These are phyloP conservation scores for Triops cancriformis DNA, from an alignment of 1,140 invertebrate species.

Conservation along the genomic window DNA sequence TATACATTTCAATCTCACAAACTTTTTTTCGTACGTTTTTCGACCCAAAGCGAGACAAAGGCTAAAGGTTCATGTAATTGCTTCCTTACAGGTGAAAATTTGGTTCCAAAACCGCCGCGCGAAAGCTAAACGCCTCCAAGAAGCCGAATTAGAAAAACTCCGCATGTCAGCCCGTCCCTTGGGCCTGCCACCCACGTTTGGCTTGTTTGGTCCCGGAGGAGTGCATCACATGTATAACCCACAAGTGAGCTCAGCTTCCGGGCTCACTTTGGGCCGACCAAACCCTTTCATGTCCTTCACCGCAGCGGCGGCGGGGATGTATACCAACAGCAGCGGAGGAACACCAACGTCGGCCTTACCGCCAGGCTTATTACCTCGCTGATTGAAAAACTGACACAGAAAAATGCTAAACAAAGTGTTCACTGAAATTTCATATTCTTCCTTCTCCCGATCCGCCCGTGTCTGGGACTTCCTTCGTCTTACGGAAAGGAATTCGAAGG, in stretches of 20 bases:
- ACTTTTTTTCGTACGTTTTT: too few species aligned
- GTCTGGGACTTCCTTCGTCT: too few species aligned
- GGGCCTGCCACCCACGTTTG: slow-evolving; percentile 34
- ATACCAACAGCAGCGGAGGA: neutral
- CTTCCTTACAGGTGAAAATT: slow-evolving; percentile 45
- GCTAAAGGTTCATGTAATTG: neutral
- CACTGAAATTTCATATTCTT: too few species aligned
- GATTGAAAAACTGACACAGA: neutral
- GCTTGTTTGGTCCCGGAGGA: slow-evolving; percentile 30
- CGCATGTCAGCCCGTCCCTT: slow-evolving; percentile 42
- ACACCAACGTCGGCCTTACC: slow-evolving; percentile 8
- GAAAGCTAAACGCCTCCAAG: slow-evolving; percentile 51
- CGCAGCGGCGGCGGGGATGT: neutral
- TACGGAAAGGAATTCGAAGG: too few species aligned
- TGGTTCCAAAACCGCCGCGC: slow-evolving; percentile 55
- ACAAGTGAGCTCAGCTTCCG: slow-evolving; percentile 2
- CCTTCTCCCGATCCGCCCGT: too few species aligned
- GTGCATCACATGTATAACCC: slow-evolving; percentile 22
- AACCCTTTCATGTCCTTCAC: slow-evolving; percentile 1
- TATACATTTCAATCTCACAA: neutral
- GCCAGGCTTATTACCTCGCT: slow-evolving; percentile 9
- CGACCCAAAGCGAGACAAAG: neutral
- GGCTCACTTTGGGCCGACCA: neutral
- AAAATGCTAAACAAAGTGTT: too few species aligned
- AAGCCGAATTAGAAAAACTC: slow-evolving; percentile 47